These are phyloP conservation scores for Iselma pallidipennis DNA, from an alignment of 2,888 invertebrate species.

Conservation along the genomic window DNA sequence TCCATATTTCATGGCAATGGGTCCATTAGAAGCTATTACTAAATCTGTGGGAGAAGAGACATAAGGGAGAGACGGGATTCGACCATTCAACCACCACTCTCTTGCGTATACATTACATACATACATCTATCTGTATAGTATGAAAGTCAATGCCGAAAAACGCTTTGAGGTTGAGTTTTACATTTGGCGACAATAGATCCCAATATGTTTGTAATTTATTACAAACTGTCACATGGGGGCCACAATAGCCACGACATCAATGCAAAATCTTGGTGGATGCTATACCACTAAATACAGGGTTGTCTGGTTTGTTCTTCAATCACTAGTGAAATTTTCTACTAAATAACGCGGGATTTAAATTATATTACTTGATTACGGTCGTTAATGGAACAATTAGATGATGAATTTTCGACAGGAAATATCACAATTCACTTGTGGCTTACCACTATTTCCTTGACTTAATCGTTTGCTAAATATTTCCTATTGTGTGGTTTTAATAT, in stretches of 20 bases:
- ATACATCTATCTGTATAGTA: too few relatives aligned
- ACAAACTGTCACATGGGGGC: constrained; percentile 10
- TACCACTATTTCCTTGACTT: neutral
- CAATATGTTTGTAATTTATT: constrained; percentile 52
- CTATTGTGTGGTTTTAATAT: neutral
- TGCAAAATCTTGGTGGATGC: neutral
- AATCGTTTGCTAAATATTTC: neutral
- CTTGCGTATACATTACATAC: constrained; percentile 19
- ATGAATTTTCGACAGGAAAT: neutral
- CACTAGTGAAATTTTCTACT: too few relatives aligned
- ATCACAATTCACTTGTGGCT: neutral
- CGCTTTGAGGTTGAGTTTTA: constrained; percentile 49
- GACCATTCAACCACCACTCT: constrained; percentile 37
- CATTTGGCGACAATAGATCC: constrained; percentile 47
- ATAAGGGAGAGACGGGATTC: constrained; percentile 42
- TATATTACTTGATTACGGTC: too few relatives aligned
- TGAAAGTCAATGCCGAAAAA: constrained; percentile 44
- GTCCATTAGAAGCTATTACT: constrained; percentile 53
- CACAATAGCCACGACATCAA: neutral
- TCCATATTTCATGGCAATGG: constrained; percentile 54
- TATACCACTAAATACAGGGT: neutral
- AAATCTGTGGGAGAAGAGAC: constrained; percentile 23
- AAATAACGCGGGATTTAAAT: too few relatives aligned
- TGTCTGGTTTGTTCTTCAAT: too few relatives aligned
- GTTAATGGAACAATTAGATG: too few relatives aligned